A percentile compares a stretch with the other conserved stretches of the same genome.
Evolutionary conservation across 2,797 vertebrate species (phyloP).

Genomic region (Parauchenoglanis ngamensis): DNA sequence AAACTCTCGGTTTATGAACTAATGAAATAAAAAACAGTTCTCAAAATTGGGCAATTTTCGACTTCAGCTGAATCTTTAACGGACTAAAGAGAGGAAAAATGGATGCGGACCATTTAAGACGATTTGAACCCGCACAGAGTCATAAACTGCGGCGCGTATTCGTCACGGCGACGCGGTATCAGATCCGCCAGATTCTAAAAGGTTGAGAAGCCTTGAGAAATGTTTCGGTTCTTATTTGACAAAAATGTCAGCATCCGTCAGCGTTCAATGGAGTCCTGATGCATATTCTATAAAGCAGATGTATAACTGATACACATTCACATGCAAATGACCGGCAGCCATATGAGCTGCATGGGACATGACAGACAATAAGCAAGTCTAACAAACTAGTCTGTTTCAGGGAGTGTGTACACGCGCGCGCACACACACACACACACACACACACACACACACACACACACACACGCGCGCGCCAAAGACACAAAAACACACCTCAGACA

Average conservation of each 20-base stretch:
- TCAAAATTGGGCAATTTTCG: too few relatives aligned
- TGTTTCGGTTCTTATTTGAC: constrained; percentile 20
- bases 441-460: constrained; percentile 1
- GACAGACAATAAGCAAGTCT: constrained; percentile 57
- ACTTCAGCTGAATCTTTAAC: not conserved
- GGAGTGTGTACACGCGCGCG: constrained; percentile 21
- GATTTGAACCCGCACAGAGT: not conserved
- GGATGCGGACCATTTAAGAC: not conserved
- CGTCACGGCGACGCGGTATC: not conserved
- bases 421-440: constrained; percentile 12
- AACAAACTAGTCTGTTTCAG: constrained; percentile 57
- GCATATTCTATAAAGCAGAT: constrained; percentile 61
- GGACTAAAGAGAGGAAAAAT: not conserved
- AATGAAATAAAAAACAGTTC: not conserved
- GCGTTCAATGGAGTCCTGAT: constrained; percentile 55
- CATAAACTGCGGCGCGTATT: not conserved
- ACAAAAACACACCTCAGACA: constrained; percentile 48
- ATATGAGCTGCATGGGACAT: constrained; percentile 57
- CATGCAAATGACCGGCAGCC: constrained; percentile 58
- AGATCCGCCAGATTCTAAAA: not conserved
- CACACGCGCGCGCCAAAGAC: not conserved
- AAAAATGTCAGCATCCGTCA: constrained; percentile 49
- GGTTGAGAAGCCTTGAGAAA: constrained; percentile 2
- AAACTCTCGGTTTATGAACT: not conserved
- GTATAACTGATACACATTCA: constrained; percentile 59